Evolutionary conservation across 1,140 invertebrate genomes (phyloP), one percentile per base, ranked within the genome.

Genomic region (Drosophila oshimai): DNA sequence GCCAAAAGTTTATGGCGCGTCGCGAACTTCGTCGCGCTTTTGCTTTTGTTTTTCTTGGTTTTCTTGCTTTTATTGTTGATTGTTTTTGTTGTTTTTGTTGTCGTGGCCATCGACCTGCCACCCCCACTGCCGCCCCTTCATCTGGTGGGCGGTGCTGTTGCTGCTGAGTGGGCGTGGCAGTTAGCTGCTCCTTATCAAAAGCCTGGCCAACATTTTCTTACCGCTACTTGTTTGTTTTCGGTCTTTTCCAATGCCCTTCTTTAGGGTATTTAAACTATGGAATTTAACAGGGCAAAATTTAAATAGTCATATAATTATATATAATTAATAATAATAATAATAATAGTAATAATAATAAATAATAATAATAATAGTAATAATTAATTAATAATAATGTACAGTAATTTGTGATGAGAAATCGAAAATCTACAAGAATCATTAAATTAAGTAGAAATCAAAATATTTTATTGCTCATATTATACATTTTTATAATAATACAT

Each of bases 1-100:
- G 74, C 74, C 74, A 74, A 84, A 84, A 84, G 79, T 84, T 84
- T 84, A 84, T 74, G 74, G 74, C 70, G 65, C 74, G 70, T 78
- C 69, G 79, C 58, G 55, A 72, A 71, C 15, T 60, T 72, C 45
- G 67, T 72, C 68, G 67, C 68, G 47, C 69, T 84, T 83, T 70
- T 74, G n/a, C n/a, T n/a, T 50, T 71, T 70, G 49, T 47, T 65
- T 45, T 39, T 42, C 39, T 70, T 65, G 45, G 26, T 44, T 41
- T 26, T 44, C 46, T 71, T 74, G 49, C 49, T 71, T 49, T 39
- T 47, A 47, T 70, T 71, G 50, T 62, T 76, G 57, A 62, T 62
- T 62, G 49, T 44, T 71, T 49, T 39, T 47, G 42, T 70, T 71
- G 50, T 62, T 76, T 50, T 60, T 62, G 60, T 34, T 53, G 47